Base-by-base conservation (phyloP, 2,888 invertebrate species). In the Zhengitettix transpicula region DNA sequence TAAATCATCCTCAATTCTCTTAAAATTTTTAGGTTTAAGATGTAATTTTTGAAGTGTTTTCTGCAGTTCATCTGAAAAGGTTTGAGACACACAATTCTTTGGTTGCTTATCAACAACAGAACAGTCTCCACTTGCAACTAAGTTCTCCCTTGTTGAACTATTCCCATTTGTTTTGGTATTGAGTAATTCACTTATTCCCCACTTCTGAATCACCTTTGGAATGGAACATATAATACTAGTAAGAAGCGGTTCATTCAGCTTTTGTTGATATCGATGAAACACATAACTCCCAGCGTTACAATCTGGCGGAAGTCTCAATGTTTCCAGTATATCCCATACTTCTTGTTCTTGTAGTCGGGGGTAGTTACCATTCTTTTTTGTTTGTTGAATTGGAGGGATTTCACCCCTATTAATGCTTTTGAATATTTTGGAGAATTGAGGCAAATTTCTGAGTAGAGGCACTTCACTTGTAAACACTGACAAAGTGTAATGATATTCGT, bases 401-500 rank as follows among this genome's bases (percentile, higher is more conserved):
- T 28, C 10, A 40, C n/a, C 41, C n/a, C 41, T 55, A 28, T 55
- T 40, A 12, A 17, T 61, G 1, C n/a, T 42, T 52, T 59, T 55
- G 52, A 58, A 57, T 17, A 52, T 28, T 61, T 60, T 72, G 5
- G 76, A 72, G 63, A 75, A 76, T 14, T 73, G 73, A 65, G 79
- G 78, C 61, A 78, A 71, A 72, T 77, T 77, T 65, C 76, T 78
- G 17, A 75, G 71, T 47, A 78, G 67, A 0, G 78, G 79, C 58
- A 81, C 80, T 71, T 83, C 83, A 7, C 81, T 78, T 55, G 78
- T 72, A 68, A 82, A 82, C 55, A 82, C 78, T 1, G 81, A 81
- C 2, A 82, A 69, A 8, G 78, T 76, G 67, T 81, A 82, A 64
- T 73, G 77, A 66, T 79, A 80, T 42, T 79, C 75, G 75, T 81